Percentiles rank a stretch among this genome's conserved stretches.
phyloP scores from a whole-genome alignment of 2,888 invertebrate species.

The Frankliniella fusca region DNA sequence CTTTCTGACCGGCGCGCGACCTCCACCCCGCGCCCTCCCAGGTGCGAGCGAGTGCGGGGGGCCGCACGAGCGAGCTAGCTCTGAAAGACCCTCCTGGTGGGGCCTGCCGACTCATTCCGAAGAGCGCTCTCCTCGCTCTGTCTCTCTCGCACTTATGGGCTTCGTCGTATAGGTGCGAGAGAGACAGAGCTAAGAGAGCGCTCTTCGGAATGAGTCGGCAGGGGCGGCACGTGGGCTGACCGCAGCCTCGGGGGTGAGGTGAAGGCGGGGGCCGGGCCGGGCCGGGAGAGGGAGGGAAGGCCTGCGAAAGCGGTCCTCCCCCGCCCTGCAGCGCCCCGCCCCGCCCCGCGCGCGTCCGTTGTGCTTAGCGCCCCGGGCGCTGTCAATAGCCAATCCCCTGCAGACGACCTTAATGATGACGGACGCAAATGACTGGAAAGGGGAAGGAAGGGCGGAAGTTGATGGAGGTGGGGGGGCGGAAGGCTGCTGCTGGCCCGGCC shows the following conservation, averaged over 20 bases:
- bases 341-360: background rate
- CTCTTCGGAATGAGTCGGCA: too few relatives aligned
- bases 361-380: background rate
- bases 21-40: too few relatives aligned
- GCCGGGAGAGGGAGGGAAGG: background rate
- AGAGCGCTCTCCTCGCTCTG: too few relatives aligned
- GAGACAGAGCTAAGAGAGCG: too few relatives aligned
- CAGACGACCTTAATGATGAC: slow-evolving; percentile 15
- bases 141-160: too few relatives aligned
- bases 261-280: background rate
- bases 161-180: too few relatives aligned
- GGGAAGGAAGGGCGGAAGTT: background rate
- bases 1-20: too few relatives aligned
- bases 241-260: background rate
- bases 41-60: background rate
- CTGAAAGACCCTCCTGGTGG: too few relatives aligned
- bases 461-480: background rate
- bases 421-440: slow-evolving; percentile 16
- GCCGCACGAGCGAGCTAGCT: too few relatives aligned
- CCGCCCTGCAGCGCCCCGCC: background rate
- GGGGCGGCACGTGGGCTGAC: background rate
- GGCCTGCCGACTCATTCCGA: too few relatives aligned
- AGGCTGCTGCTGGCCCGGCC: background rate
- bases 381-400: slow-evolving; percentile 21
- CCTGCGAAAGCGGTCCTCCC: background rate